A percentile compares a stretch with the other conserved stretches of the same genome.
Evolutionary conservation across 2,888 invertebrate genomes (phyloP).

Genomic region (Volucella zonaria): DNA sequence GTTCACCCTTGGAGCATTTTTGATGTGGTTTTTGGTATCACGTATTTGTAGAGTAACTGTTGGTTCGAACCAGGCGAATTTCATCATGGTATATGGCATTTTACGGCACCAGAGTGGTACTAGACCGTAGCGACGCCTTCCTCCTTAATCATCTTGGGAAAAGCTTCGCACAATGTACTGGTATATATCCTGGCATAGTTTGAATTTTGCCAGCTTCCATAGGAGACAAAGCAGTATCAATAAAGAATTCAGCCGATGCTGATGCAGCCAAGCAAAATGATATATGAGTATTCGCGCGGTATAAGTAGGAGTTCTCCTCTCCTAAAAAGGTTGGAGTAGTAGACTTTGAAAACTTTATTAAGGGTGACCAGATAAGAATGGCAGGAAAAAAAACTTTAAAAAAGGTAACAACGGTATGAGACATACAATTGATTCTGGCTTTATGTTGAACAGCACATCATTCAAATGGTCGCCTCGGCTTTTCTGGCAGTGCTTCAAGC

Average conservation of each 20-base stretch:
- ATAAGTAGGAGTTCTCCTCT: slow-evolving; percentile 90
- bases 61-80: slow-evolving; percentile 93
- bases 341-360: slow-evolving; percentile 83
- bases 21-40: too few species aligned
- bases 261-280: slow-evolving; percentile 91
- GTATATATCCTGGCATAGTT: too few species aligned
- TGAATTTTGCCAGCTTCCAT: slow-evolving; percentile 90
- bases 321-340: slow-evolving; percentile 85
- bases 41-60: slow-evolving; percentile 87
- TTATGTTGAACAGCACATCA: too few species aligned
- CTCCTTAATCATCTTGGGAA: slow-evolving; percentile 80
- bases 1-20: slow-evolving; percentile 91
- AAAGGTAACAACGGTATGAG: too few species aligned
- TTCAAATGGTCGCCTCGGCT: too few species aligned
- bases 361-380: too few species aligned
- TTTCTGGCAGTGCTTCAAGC: too few species aligned
- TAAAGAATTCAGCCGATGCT: slow-evolving; percentile 94
- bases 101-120: slow-evolving; percentile 87
- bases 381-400: too few species aligned
- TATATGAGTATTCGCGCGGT: too few species aligned
- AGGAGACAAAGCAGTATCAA: slow-evolving; percentile 95
- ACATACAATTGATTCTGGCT: too few species aligned
- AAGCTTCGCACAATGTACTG: too few species aligned
- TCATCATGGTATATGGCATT: too few species aligned
- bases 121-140: slow-evolving; percentile 90